Evolutionary conservation across 2,113 vertebrate genomes (phyloP), one percentile per base, ranked within the genome.

Genomic region (Chionomys nivalis): DNA sequence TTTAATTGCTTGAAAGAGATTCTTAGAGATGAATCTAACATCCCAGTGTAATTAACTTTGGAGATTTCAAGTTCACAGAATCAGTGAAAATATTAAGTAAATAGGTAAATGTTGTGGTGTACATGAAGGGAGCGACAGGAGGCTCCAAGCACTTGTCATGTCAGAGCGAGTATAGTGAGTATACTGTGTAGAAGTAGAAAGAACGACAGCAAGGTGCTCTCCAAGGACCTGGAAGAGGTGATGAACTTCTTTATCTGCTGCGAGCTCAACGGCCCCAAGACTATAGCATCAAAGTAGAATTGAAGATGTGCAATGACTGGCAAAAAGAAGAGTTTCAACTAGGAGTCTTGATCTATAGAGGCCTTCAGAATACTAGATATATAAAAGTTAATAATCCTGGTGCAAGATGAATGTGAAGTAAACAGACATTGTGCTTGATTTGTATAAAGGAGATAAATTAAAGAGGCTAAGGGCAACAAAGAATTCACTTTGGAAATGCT

Each of bases 341-440:
- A 36, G 42, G 49, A 28, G 24, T 47, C 61, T 82, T 89, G 66
- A 73, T 52, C 36, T 95, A 23, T 21, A 65, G 7, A 87, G 10
- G 94, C 26, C 55, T 77, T 87, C 26, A n/a, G 86, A 89, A 65
- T 82, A 63, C 6, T 82, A 89, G 55, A 93, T 77, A 89, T 47
- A 92, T 52, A 92, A 65, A 92, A 88, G 55, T 47, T 42, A 93
- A 85, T 24, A 3, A 61, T 3, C 23, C 28, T 47, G 14, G 21
- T 5, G 3, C 26, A 94, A 96, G 81, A 76, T 77, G 81, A 94
- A 93, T 55, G 31, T 36, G 31, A 7, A 44, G 33, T n/a, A 17
- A 66, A 44, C 6, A 94, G 88, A 2, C 26, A 66, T 72, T 7
- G 39, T 31, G 12, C 19, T 91, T 90, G 61, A 19, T 82, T 82